Evolutionary conservation across 2,888 invertebrate species (phyloP), one percentile per base, ranked within the genome.

Genomic region (Graphium colonna): DNA sequence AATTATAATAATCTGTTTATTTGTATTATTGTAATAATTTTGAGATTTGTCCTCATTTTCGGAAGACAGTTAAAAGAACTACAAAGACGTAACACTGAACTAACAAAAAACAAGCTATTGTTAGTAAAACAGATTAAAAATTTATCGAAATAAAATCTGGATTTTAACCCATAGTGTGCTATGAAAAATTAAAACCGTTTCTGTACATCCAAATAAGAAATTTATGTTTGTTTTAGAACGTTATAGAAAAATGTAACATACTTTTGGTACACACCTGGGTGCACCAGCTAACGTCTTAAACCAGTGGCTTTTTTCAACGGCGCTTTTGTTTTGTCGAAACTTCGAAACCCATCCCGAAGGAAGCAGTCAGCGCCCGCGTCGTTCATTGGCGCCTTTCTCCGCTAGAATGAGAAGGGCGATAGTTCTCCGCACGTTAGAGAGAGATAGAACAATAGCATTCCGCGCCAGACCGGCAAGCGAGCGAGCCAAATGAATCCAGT

Each of bases 301-400:
- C 80, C 72, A 71, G 78, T 75, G 79, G 83, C 83, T 84, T 82
- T 85, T 87, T 86, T 84, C 79, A 77, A 79, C 79, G 79, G 76
- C 70, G 75, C 79, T 83, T 84, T 85, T 83, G 77, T 85, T 86
- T 86, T 83, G 83, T 82, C 72, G 69, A 73, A n/a, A n/a, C n/a
- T n/a, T n/a, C n/a, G n/a, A n/a, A 73, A 65, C 64, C 67, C 68
- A 68, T 84, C 83, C 84, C 83, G 79, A 71, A 85, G 86, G 86
- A 86, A 84, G 78, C 73, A 75, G 75, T 75, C 82, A 81, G 85
- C 86, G 85, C 83, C 76, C 77, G 85, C 84, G 84, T 82, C 68
- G 71, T 71, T 66, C 78, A 78, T 78, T 85, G 87, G 88, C 87
- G 87, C 87, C 85, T 87, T 87, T 87, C 85, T 84, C 78, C 68